Conservation (phyloP, 1,140 invertebrate species). For the Drosophila guanche region DNA sequence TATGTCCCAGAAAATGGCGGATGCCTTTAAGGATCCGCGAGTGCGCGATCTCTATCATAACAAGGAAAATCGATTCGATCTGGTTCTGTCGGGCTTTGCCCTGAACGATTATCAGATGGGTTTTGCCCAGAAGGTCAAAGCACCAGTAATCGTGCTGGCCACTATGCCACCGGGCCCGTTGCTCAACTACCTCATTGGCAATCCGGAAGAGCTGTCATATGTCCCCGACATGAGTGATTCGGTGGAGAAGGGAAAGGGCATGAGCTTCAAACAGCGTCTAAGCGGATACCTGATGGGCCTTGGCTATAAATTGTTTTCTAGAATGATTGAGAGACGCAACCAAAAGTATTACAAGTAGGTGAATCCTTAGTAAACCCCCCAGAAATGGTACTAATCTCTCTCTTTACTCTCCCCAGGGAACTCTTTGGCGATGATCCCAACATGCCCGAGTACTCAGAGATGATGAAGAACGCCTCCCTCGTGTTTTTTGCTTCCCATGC, state of each 20-base stretch:
- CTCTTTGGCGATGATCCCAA: conserved; percentile 45
- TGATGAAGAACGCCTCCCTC: conserved; percentile 54
- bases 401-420: not conserved
- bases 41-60: conserved; percentile 53
- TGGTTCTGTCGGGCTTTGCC: conserved; percentile 62
- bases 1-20: conserved; percentile 34
- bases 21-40: conserved; percentile 21
- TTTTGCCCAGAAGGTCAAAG: conserved; percentile 61
- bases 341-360: conserved; percentile 34
- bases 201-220: conserved; percentile 47
- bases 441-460: conserved; percentile 37
- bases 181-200: conserved; percentile 41
- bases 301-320: not conserved
- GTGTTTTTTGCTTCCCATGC: conserved; percentile 56
- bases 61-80: conserved; percentile 56
- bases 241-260: conserved; percentile 5
- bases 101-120: conserved; percentile 61
- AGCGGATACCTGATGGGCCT: not conserved
- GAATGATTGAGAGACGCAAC: not conserved
- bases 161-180: conserved; percentile 27
- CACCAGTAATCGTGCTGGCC: conserved; percentile 44
- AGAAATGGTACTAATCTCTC: not conserved
- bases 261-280: conserved; percentile 34
- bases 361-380: accelerated
- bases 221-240: conserved; percentile 31